These are phyloP conservation scores for Chrysopa pallens DNA, from an alignment of 1,140 invertebrate genomes.

Conservation along the genomic window DNA sequence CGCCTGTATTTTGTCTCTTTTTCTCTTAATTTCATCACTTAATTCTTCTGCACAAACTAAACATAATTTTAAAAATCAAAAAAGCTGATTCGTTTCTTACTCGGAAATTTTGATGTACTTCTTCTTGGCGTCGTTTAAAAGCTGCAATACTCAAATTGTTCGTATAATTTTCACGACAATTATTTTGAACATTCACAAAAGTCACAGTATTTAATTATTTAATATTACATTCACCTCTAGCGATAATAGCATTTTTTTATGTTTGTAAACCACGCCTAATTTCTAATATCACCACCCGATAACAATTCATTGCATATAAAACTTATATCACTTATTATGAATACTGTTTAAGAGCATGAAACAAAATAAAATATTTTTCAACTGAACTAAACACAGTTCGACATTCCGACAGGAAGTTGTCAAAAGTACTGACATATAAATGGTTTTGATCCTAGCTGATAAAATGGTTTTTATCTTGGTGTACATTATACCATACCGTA, in stretches of 20 bases:
- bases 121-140: neutral
- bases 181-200: constrained; percentile 1
- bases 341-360: constrained; percentile 1
- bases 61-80: constrained; percentile 1
- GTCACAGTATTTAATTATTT: constrained; percentile 2
- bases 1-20: no score
- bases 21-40: no score
- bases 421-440: no score
- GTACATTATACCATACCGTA: no score
- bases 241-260: constrained; percentile 1
- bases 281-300: neutral
- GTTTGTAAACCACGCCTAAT: constrained; percentile 2
- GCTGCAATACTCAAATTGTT: constrained; percentile 1
- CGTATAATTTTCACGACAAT: constrained; percentile 4
- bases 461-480: no score
- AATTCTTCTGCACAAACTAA: no score
- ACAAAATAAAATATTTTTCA: constrained; percentile 2
- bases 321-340: constrained; percentile 2
- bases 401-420: no score
- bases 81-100: constrained; percentile 2
- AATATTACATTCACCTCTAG: no score
- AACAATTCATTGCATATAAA: constrained; percentile 5
- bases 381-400: constrained; percentile 1
- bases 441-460: no score
- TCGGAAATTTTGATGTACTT: neutral